Evolutionary conservation across 2,113 vertebrate species (phyloP), one percentile per base, ranked within the genome.

Genomic region (Falcunculus frontatus): DNA sequence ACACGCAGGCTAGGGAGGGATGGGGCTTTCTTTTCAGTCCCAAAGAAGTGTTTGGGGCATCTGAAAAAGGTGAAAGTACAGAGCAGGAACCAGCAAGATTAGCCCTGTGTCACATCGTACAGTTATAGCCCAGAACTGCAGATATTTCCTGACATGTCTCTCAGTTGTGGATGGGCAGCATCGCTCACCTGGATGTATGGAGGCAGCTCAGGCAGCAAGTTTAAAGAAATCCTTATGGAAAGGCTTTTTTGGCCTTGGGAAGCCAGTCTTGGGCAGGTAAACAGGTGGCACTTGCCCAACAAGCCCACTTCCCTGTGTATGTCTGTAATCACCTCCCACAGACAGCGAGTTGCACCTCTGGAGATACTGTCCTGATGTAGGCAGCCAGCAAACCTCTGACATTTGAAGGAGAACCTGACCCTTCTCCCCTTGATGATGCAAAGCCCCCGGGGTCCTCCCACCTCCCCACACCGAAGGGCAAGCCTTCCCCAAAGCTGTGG

Each of bases 21-120:
- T 39, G 64, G 23, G 10, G 9, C 6, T 23, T 41, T 19, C 18
- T 42, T 80, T 60, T 50, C 15, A 30, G 16, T 37, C 23, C 21
- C 6, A 8, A 47, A 72, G 19, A 73, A 29, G 14, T 19, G 12
- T 30, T 47, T 35, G 55, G 29, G 19, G 15, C 47, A 86, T 67
- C 42, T 37, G 7, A 84, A 89, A 90, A 49, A 39, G 16, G 44
- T 84, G n/a, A 64, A 80, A 83, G 60, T 49, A 69, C 9, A 72
- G 42, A 60, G 20, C 9, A 4, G 0, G 0, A 80, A 65, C 16
- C 27, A 80, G 16, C 11, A 60, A 56, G 29, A 86, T 80, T 23
- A 90, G 65, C 30, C 9, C 23, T 0, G 0, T 49, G 52, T 42
- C 33, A 59, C 64, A 74, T 19, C 0, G 1, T 16, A 65, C 19